These are phyloP conservation scores for Hyles euphorbiae DNA, from an alignment of 1,140 invertebrate genomes.

Conservation along the genomic window DNA sequence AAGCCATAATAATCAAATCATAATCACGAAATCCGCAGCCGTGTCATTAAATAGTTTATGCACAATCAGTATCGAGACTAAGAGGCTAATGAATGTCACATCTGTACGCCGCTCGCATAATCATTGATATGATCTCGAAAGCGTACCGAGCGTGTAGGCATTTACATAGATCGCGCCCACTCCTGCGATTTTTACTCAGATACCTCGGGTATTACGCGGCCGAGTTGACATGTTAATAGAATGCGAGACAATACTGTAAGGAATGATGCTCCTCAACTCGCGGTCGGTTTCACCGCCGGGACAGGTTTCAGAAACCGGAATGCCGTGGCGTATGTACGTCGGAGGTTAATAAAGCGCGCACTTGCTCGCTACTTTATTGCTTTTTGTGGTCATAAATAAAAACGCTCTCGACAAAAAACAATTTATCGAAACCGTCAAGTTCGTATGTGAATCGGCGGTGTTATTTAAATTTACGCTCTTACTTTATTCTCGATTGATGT, in stretches of 20 bases:
- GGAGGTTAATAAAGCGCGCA: conserved; percentile 68
- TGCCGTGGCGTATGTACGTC: conserved; percentile 41
- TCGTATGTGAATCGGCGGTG: conserved; percentile 6
- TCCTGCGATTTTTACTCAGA: conserved; percentile 47
- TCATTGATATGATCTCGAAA: conserved; percentile 63
- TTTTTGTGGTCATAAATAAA: conserved; percentile 68
- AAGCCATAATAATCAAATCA: too few species aligned
- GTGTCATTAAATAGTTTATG: neutral
- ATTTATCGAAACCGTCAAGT: conserved; percentile 49
- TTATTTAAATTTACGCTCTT: neutral
- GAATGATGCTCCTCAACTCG: conserved; percentile 39
- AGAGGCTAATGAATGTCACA: conserved; percentile 50
- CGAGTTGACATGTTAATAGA: conserved; percentile 50
- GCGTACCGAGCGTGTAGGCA: conserved; percentile 59
- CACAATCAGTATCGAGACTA: conserved; percentile 27
- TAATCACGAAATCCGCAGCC: neutral
- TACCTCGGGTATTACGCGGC: conserved; percentile 59
- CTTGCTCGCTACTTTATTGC: conserved; percentile 65
- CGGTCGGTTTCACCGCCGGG: conserved; percentile 47
- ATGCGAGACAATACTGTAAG: conserved; percentile 40
- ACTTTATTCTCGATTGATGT: too few species aligned
- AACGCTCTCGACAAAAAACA: conserved; percentile 62
- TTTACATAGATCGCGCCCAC: conserved; percentile 62
- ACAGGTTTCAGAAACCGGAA: conserved; percentile 63
- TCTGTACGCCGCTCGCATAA: conserved; percentile 45